Base-by-base conservation (phyloP, 2,888 invertebrate species). In the Cetonia aurata region DNA sequence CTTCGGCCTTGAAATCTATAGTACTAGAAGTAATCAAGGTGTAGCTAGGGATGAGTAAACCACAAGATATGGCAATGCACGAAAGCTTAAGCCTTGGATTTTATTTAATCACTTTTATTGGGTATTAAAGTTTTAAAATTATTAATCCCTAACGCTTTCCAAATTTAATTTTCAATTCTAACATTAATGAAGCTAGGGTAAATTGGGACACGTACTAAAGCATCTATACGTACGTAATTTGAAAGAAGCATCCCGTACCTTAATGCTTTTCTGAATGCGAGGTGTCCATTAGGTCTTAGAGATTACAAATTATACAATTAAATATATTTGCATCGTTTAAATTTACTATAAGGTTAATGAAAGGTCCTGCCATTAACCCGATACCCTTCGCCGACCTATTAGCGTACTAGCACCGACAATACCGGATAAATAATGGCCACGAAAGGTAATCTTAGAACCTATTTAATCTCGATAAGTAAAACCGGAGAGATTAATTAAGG, bases 261-360 rank as follows among this genome's bases (percentile, higher is more conserved):
- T 50, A 50, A 50, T 19, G 13, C 50, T 15, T 19, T 50, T 50
- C 19, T 25, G 25, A 25, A 25, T 25, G 25, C 50, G 9, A 57
- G 15, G 60, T 48, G 60, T 60, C 60, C 60, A 25, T 60, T 62
- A 48, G 62, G 15, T 62, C 62, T 62, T 62, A 62, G 62, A 62
- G 48, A 48, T 62, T 62, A 62, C 62, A 62, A 62, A 62, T 62
- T 62, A 48, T 62, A 62, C 62, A 62, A 62, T 62, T 62, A 62
- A 62, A 62, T 48, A 13, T 62, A 62, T 62, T 62, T 62, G 62
- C 62, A 62, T 62, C 62, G 62, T 62, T 62, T 62, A 62, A 62
- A 62, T 62, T 62, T 62, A 62, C 33, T 50, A 33, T 31, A 42
- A 48, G 62, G 48, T 62, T 62, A 62, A 62, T 62, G 62, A 62